A percentile compares a stretch with the other conserved stretches of the same genome.
These are phyloP conservation scores for Macquaria ambigua DNA, from an alignment of 2,113 vertebrate genomes.

Conservation along the genomic window DNA sequence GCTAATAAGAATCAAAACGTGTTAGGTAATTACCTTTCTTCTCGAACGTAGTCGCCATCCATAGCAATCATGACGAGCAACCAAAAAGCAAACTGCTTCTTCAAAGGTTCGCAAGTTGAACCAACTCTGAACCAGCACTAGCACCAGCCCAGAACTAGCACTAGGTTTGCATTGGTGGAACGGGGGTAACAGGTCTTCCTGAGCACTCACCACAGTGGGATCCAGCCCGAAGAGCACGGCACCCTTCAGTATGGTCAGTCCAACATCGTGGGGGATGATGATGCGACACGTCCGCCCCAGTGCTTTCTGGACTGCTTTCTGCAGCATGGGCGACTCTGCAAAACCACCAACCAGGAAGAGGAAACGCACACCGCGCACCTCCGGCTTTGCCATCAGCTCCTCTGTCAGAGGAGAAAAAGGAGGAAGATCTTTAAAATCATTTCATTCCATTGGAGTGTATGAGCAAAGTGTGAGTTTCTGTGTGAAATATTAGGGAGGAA, in stretches of 20 bases:
- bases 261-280: conserved; percentile 94
- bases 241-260: conserved; percentile 95
- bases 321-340: conserved; percentile 93
- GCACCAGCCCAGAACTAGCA: no score
- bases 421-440: neutral
- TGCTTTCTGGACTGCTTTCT: conserved; percentile 88
- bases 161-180: no score
- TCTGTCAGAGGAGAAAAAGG: conserved; percentile 75
- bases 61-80: no score
- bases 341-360: conserved; percentile 97
- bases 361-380: conserved; percentile 91
- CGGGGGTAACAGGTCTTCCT: neutral
- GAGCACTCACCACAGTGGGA: conserved; percentile 87
- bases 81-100: no score
- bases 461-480: neutral
- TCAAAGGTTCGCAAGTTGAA: no score
- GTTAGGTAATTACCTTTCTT: no score
- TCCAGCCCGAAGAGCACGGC: conserved; percentile 96
- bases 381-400: conserved; percentile 87
- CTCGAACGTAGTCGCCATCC: no score
- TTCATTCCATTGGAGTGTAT: neutral
- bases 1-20: no score
- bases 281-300: conserved; percentile 89
- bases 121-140: no score
- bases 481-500: neutral